phyloP scores from a whole-genome alignment of 2,113 vertebrate species.

The Felis chaus region DNA sequence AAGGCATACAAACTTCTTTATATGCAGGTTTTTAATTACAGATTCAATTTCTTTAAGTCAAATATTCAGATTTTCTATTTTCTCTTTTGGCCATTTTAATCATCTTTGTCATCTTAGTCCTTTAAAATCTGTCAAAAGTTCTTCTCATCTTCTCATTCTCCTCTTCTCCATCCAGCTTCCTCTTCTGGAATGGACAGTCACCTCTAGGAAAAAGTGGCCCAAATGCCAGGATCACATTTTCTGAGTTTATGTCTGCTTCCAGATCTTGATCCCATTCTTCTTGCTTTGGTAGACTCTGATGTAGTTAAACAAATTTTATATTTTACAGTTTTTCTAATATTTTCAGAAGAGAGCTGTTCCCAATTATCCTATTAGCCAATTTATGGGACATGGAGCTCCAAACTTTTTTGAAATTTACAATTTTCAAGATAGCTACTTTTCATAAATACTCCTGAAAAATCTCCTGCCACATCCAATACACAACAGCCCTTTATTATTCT shows the following conservation, averaged over 20 bases:
- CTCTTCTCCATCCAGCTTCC: not conserved
- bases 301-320: not conserved
- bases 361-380: conserved; percentile 8
- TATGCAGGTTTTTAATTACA: not conserved
- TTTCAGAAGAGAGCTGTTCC: not conserved
- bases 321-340: conserved; percentile 11
- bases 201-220: not conserved
- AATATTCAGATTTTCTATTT: conserved; percentile 31
- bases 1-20: not conserved
- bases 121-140: conserved; percentile 16
- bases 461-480: not conserved
- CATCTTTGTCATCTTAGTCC: conserved; percentile 1
- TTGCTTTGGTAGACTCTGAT: not conserved
- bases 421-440: conserved; percentile 22
- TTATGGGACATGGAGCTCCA: not conserved
- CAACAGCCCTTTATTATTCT: not conserved
- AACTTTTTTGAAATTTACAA: not conserved
- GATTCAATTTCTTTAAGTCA: not conserved
- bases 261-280: not conserved
- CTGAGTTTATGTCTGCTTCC: not conserved
- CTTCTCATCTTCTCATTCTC: not conserved
- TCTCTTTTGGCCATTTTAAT: conserved; percentile 1
- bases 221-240: conserved; percentile 11
- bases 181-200: not conserved
- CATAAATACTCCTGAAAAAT: not conserved